Evolutionary conservation across 2,888 invertebrate genomes (phyloP).

Genomic region (Tanytarsus gracilentus): DNA sequence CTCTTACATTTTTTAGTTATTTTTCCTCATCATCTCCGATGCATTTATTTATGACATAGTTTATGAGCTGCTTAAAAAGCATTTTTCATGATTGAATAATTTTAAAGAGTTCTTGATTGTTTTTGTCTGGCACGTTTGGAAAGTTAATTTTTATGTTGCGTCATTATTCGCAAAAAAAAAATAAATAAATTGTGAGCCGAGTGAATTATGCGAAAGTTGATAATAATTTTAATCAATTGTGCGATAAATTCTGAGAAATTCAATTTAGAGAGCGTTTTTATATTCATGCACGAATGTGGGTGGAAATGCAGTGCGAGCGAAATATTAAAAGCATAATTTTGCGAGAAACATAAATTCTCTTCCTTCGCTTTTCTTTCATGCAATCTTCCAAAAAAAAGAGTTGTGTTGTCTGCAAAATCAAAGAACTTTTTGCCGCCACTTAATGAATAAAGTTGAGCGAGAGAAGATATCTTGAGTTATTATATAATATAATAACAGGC

Average conservation of each 20-base stretch:
- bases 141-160: no score
- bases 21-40: constrained; percentile 4
- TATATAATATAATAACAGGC: constrained; percentile 5
- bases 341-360: background rate
- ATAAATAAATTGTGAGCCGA: background rate
- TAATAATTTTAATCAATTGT: no score
- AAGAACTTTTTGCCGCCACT: constrained; percentile 1
- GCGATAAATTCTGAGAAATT: no score
- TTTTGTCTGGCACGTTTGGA: constrained; percentile 2
- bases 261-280: no score
- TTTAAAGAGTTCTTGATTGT: background rate
- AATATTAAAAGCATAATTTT: no score
- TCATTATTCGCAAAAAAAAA: background rate
- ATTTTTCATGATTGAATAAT: constrained; percentile 8
- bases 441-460: background rate
- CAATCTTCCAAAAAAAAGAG: constrained; percentile 12
- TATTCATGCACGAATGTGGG: no score
- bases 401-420: background rate
- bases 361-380: constrained; percentile 3
- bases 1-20: background rate
- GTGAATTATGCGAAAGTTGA: no score
- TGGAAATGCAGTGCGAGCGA: no score
- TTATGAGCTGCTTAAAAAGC: background rate
- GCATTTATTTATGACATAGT: constrained; percentile 15
- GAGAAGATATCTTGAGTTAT: background rate